Evolutionary conservation across 2,888 invertebrate species (phyloP).

Genomic region (Sepiola atlantica): DNA sequence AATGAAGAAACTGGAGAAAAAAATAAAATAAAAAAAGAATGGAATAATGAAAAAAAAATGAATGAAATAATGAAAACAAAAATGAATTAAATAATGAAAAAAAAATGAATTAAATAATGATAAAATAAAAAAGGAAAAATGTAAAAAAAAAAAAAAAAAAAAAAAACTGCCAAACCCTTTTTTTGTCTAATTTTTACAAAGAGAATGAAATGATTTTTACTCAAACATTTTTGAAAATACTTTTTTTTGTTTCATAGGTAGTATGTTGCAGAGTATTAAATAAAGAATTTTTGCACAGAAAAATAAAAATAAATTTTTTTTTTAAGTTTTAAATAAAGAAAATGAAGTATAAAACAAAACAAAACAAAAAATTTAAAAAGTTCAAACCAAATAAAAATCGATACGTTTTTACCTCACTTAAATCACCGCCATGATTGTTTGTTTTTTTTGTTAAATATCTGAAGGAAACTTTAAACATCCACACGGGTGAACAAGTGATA

Average conservation of each 20-base stretch:
- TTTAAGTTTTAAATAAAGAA: not conserved
- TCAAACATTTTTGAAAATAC: not conserved
- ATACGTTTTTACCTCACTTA: not conserved
- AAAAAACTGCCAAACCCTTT: not conserved
- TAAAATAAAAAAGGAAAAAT: not conserved
- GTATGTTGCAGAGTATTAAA: not conserved
- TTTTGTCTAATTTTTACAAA: not conserved
- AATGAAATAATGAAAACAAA: not conserved
- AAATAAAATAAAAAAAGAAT: not conserved
- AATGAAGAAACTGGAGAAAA: not conserved
- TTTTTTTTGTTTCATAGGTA: not conserved
- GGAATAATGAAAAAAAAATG: not conserved
- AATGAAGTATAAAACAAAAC: not conserved
- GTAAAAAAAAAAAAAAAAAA: too few species aligned
- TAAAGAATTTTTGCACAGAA: too few species aligned
- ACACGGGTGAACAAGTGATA: too few species aligned
- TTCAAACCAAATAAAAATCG: not conserved
- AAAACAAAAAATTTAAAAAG: not conserved
- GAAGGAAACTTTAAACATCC: too few species aligned
- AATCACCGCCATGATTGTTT: too few species aligned
- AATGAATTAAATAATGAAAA: not conserved
- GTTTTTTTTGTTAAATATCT: too few species aligned
- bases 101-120: not conserved
- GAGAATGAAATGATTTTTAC: not conserved
- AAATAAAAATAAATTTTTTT: too few species aligned